These are phyloP conservation scores for Helarctos malayanus DNA, from an alignment of 2,797 vertebrate species.

Conservation along the genomic window DNA sequence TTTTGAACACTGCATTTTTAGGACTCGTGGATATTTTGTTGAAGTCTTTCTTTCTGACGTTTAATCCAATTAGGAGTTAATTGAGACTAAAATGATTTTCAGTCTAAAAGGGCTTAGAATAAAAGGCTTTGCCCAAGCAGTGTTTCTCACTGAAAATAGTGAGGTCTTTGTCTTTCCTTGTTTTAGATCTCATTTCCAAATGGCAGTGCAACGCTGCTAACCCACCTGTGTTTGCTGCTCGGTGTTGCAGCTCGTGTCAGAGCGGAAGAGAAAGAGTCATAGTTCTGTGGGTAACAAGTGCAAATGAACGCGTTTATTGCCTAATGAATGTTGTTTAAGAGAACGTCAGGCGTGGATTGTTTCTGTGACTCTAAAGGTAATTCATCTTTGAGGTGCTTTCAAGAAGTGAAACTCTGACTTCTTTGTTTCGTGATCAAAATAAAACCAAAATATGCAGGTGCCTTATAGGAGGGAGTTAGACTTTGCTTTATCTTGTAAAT, in stretches of 20 bases:
- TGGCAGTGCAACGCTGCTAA: not conserved
- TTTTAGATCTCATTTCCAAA: constrained; percentile 32
- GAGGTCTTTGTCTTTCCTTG: constrained; percentile 52
- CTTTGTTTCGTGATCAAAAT: constrained; percentile 75
- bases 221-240: not conserved
- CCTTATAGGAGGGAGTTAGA: not conserved
- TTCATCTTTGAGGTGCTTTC: constrained; percentile 63
- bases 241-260: not conserved
- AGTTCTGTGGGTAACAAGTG: constrained; percentile 71
- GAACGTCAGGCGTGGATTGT: constrained; percentile 65
- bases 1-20: constrained; percentile 45
- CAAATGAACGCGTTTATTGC: constrained; percentile 78
- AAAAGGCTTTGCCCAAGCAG: constrained; percentile 1
- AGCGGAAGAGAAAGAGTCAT: not conserved
- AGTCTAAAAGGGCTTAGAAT: constrained; percentile 43
- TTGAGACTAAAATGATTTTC: constrained; percentile 64
- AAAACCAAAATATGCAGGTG: constrained; percentile 31
- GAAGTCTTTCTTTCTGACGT: constrained; percentile 51
- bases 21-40: constrained; percentile 32
- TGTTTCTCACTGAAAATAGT: constrained; percentile 52
- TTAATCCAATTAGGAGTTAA: constrained; percentile 75
- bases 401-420: constrained; percentile 63
- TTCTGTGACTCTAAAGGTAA: constrained; percentile 69
- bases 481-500: not conserved
- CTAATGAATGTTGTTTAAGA: constrained; percentile 70